Base-by-base conservation (phyloP, 2,888 invertebrate genomes). In the Panzeria rudis region DNA sequence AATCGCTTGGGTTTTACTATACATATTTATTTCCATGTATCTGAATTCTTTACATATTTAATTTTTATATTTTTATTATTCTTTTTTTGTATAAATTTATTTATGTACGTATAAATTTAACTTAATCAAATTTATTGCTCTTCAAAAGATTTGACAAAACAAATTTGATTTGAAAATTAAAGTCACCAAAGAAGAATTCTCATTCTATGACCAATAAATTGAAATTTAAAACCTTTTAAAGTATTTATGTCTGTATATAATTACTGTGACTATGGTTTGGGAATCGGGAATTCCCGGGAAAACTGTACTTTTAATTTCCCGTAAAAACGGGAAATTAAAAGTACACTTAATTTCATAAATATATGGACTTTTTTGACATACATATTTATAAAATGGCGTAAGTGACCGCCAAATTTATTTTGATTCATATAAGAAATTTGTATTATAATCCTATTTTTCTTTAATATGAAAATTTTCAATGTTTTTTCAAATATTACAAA, bases 71-170 rank as follows among this genome's bases (percentile, higher is more conserved):
- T 56, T 54, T 62, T 64, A 15, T 61, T 17, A 20, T 61, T 32
- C 4, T 61, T 50, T 11, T 47, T 56, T 25, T 71, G 9, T 35
- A 29, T 54, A 29, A 59, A 17, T 59, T 29, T 38, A 17, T 59
- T 29, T 38, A 61, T 64, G 35, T 25, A 23, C 11, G 6, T 47
- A 23, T 61, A 15, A 69, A 41, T 56, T 73, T 23, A 61, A 23
- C 6, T 50, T 61, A 73, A 61, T 61, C 8, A 73, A 61, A 35
- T 35, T 47, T 61, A 61, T 73, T 50, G 47, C 32, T 44, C 11
- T 9, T 47, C 9, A 25, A 20, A 47, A 59, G 29, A 59, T 38
- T 38, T 69, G 23, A 23, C n/a, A 69, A 69, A 54, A 41, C 38
- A 56, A 0, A 66, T 32, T 50, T 2, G n/a, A 54, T 25, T 38